These are phyloP conservation scores for Tauraco hartlaubi DNA, from an alignment of 2,797 vertebrate genomes.

Conservation along the genomic window DNA sequence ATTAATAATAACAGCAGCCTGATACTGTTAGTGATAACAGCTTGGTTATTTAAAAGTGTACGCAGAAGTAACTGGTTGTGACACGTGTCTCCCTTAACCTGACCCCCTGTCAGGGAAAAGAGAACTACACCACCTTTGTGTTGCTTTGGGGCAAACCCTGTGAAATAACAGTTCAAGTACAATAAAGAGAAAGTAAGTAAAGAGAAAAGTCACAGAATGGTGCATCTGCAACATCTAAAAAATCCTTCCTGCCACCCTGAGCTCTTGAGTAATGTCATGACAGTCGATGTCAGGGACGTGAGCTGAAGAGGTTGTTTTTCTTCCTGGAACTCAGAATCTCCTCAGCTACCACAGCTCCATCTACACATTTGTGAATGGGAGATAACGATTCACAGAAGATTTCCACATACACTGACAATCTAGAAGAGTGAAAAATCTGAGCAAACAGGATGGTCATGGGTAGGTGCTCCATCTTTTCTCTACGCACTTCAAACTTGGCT, in stretches of 20 bases:
- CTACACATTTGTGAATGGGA: not conserved
- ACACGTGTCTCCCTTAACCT: not conserved
- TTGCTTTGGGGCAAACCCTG: not conserved
- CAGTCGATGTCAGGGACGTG: not conserved
- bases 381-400: not conserved
- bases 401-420: not conserved
- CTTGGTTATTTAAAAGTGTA: not conserved
- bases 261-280: not conserved
- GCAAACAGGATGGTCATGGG: accelerated
- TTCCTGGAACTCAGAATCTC: not conserved
- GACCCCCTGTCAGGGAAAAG: not conserved
- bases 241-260: not conserved
- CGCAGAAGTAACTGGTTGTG: not conserved
- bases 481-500: not conserved
- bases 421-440: not conserved
- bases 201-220: not conserved
- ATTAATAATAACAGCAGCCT: not conserved
- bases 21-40: not conserved
- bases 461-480: not conserved
- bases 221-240: not conserved
- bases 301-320: not conserved
- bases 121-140: not conserved
- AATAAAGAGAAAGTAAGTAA: not conserved
- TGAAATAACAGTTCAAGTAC: not conserved
- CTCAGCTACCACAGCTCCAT: not conserved